Base-by-base conservation (phyloP, 2,888 invertebrate species). In the Drosophila meridiana region DNA sequence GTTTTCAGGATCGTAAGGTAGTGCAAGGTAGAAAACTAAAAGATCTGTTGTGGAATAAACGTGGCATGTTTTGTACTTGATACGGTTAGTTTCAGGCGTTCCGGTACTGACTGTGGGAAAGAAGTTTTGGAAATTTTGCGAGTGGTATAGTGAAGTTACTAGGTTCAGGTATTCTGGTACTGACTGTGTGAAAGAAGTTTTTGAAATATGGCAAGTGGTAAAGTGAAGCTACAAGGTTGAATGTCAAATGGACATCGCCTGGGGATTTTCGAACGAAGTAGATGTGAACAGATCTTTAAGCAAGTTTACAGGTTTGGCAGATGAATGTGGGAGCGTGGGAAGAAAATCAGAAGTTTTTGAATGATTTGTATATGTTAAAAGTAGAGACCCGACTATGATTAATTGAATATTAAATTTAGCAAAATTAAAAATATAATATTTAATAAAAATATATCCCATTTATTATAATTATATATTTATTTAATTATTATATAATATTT, bases 41-140 rank as follows among this genome's bases (percentile, higher is more conserved):
- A 30, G 9, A 63, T 63, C 32, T 62, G 47, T 67, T 66, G 14
- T 26, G 64, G 69, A 58, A 67, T 81, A 71, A 83, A 71, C 83
- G 58, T 48, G 45, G 55, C 47, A 53, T 71, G 55, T 59, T 11
- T 34, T 45, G 36, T 62, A 78, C 72, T 81, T 77, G 80, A 69
- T 66, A 68, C 40, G 66, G 40, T 71, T n/a, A 47, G 13, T 57
- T 63, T 76, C 5, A 0, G 32, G 47, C 8, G 36, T 14, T 76
- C 7, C 36, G 1, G 0, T 47, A 20, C 28, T 43, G 34, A 4
- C 45, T 36, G 61, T 57, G 47, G 26, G 56, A 72, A 28, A 13
- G n/a, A 53, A 77, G 5, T 56, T 50, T 55, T 32, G 38, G n/a
- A 36, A 56, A 60, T 48, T 56, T 42, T 42, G 26, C 38, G 26